These are phyloP conservation scores for Eira barbara DNA, from an alignment of 2,113 vertebrate species.

Conservation along the genomic window DNA sequence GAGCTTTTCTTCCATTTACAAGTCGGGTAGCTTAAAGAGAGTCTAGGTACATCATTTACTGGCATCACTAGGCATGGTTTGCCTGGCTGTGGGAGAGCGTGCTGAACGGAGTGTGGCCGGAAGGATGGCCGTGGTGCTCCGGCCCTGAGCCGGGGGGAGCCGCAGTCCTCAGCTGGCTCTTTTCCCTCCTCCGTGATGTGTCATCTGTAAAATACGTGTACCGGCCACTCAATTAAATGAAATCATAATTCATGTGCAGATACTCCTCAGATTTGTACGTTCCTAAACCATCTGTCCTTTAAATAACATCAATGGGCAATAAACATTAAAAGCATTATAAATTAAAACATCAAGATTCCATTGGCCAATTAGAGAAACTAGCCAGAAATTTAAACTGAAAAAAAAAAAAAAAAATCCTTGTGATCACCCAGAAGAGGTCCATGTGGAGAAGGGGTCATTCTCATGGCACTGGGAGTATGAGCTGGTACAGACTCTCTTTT, in stretches of 20 bases:
- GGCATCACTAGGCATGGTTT: not conserved
- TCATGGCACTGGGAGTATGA: rapidly evolving
- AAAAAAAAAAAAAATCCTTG: not conserved
- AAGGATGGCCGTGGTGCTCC: rapidly evolving
- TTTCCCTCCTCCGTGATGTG: too few relatives aligned
- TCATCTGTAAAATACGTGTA: not conserved
- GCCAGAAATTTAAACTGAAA: not conserved
- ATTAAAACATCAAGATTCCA: not conserved
- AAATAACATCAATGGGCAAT: not conserved
- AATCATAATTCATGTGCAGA: not conserved
- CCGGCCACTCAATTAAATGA: not conserved
- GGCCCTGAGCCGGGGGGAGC: rapidly evolving
- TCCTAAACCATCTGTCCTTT: not conserved
- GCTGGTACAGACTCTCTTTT: rapidly evolving
- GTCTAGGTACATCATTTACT: not conserved
- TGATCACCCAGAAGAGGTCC: not conserved
- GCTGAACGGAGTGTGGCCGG: too few relatives aligned
- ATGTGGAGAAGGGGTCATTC: rapidly evolving
- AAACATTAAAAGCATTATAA: not conserved
- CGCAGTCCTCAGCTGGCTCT: rapidly evolving
- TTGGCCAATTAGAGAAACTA: not conserved
- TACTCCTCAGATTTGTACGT: not conserved
- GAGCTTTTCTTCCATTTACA: not conserved
- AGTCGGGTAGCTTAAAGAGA: not conserved
- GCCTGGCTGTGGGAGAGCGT: rapidly evolving